Evolutionary conservation across 2,797 vertebrate genomes (phyloP).

Genomic region (Phataginus tricuspis): DNA sequence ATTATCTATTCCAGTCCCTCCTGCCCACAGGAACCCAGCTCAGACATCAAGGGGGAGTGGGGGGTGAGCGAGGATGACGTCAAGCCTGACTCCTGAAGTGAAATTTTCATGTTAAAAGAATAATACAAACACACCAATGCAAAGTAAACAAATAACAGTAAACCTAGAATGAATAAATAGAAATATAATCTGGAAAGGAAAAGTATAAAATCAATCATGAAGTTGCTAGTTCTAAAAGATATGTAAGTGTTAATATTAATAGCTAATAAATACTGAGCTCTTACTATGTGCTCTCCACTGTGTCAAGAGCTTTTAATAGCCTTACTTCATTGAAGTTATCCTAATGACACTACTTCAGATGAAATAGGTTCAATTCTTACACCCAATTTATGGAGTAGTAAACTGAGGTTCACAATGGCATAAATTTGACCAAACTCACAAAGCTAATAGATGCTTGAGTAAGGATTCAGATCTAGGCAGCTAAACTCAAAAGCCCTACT

Average conservation of each 20-base stretch:
- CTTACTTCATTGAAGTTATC: constrained; percentile 32
- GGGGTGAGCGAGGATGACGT: neutral
- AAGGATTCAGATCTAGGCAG: neutral
- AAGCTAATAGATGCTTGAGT: neutral
- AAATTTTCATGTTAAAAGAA: neutral
- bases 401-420: neutral
- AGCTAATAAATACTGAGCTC: neutral
- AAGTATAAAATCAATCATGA: neutral
- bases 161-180: neutral
- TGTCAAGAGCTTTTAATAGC: neutral
- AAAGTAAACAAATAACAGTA: neutral
- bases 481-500: neutral
- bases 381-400: neutral
- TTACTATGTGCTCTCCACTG: neutral
- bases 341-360: neutral
- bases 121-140: neutral
- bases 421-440: neutral
- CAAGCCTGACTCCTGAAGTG: neutral
- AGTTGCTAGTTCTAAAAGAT: constrained; percentile 1
- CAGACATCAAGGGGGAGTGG: neutral
- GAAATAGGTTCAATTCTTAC: neutral
- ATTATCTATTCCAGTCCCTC: neutral
- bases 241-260: neutral
- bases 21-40: neutral
- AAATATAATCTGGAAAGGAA: neutral